Base-by-base conservation (phyloP, 1,140 invertebrate genomes). In the Magallana angulata region DNA sequence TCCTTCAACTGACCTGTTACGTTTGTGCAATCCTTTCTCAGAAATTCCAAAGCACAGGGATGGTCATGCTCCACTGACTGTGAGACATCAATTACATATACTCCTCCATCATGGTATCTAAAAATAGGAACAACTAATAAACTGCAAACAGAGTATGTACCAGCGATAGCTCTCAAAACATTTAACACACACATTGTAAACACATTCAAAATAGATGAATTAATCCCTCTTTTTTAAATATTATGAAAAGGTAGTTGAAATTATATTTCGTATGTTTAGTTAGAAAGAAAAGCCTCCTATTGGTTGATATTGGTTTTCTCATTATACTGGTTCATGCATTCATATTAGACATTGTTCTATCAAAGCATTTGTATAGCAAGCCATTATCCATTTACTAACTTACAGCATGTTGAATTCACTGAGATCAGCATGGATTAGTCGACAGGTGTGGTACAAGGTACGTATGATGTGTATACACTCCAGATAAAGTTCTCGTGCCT, bases 11-110 rank as follows among this genome's bases (percentile, higher is more conserved):
- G 59, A 93, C 93, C 96, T 94, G 96, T 97, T 11, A 99, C 97
- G 95, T 99, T 99, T 60, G 97, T 97, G 93, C 98, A 98, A 95
- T 99, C 99, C 95, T 98, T 99, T 86, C 98, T 96, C 30, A 99
- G 95, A 94, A 99, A 99, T 87, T 99, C 97, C 81, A 99, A 96
- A 0, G 99, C 97, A 95, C 98, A 97, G 0, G 98, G 98, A 96
- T 99, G 98, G 94, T 99, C 98, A 94, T 99, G 98, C 95, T 99
- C 98, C 0, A 99, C 99, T 3, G 98, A 97, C 94, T 99, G 99
- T 0, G 98, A 99, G 0, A 99, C 99, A 96, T 99, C 99, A 92
- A 99, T 99, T 48, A 99, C 96, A 87, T 97, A 97, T 18, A 98
- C 95, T 92, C 97, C 96, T 0, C 97, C 97, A 91, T 98, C 96